These are phyloP conservation scores for Tachina fera DNA, from an alignment of 2,888 invertebrate species.

Conservation along the genomic window DNA sequence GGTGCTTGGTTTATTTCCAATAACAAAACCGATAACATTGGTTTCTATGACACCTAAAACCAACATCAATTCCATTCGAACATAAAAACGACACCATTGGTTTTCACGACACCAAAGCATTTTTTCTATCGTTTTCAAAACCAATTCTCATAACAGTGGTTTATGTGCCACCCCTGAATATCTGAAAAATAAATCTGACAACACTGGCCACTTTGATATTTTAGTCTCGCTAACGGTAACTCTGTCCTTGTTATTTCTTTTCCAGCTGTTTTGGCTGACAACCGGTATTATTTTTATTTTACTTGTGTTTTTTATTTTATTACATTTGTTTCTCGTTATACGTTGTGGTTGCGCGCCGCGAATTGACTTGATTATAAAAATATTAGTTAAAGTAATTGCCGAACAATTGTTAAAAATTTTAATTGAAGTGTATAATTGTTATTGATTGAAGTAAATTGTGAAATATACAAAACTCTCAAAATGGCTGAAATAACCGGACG, in stretches of 20 bases:
- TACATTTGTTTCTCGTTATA: conserved; percentile 4
- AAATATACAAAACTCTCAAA: conserved; percentile 31
- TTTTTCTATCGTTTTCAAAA: too few relatives aligned
- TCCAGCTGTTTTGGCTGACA: conserved; percentile 30
- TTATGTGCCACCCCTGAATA: too few relatives aligned
- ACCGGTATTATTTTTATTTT: conserved; percentile 47
- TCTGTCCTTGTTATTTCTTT: background rate
- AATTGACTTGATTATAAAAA: background rate
- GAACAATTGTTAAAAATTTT: background rate
- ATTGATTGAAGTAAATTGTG: conserved; percentile 41
- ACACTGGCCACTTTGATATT: too few relatives aligned
- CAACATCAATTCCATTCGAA: too few relatives aligned
- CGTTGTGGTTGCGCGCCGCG: too few relatives aligned
- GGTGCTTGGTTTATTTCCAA: too few relatives aligned
- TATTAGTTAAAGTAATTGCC: conserved; percentile 17
- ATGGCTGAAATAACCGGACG: conserved; percentile 85
- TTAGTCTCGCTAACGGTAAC: background rate
- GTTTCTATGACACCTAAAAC: too few relatives aligned
- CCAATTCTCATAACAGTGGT: too few relatives aligned
- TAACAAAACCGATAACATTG: too few relatives aligned
- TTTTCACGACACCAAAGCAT: too few relatives aligned
- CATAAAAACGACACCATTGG: too few relatives aligned
- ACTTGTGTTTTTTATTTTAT: conserved; percentile 8
- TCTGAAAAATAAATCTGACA: too few relatives aligned
- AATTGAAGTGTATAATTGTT: conserved; percentile 2